These are phyloP conservation scores for Drosophila imparisetae DNA, from an alignment of 2,888 invertebrate genomes.

Conservation along the genomic window DNA sequence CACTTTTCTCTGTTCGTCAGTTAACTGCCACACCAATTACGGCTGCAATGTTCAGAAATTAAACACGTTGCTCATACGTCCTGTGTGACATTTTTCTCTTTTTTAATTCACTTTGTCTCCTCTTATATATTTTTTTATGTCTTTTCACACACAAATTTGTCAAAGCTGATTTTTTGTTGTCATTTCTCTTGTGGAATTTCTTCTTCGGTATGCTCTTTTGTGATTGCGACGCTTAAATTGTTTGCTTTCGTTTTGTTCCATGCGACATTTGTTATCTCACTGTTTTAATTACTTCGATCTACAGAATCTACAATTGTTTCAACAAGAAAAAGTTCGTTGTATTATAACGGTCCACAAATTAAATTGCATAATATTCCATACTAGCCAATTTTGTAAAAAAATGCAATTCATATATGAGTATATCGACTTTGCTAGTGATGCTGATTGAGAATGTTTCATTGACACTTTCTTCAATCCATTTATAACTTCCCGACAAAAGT, in stretches of 20 bases:
- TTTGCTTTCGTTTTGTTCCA: constrained; percentile 23
- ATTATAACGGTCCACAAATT: constrained; percentile 32
- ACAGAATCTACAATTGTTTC: constrained; percentile 22
- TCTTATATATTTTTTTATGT: constrained; percentile 4
- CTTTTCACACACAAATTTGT: constrained; percentile 38
- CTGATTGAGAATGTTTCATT: background rate
- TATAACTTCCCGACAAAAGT: too few species aligned
- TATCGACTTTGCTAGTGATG: background rate
- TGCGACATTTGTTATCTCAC: constrained; percentile 53
- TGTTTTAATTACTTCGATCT: constrained; percentile 35
- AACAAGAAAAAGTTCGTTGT: constrained; percentile 14
- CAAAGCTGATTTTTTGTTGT: constrained; percentile 27
- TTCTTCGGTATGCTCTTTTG: constrained; percentile 28
- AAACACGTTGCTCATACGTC: constrained; percentile 71
- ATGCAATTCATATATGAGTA: background rate
- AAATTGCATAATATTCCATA: constrained; percentile 10
- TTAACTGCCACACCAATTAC: constrained; percentile 67
- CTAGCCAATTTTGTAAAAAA: fast-evolving
- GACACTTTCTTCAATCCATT: background rate
- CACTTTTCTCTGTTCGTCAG: constrained; percentile 19
- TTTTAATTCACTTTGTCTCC: constrained; percentile 24
- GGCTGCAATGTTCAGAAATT: constrained; percentile 70
- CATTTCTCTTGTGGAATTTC: constrained; percentile 17
- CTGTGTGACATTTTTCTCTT: constrained; percentile 38
- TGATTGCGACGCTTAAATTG: constrained; percentile 31